These are phyloP conservation scores for Paralvinella palmiformis DNA, from an alignment of 1,140 invertebrate species.

Conservation along the genomic window DNA sequence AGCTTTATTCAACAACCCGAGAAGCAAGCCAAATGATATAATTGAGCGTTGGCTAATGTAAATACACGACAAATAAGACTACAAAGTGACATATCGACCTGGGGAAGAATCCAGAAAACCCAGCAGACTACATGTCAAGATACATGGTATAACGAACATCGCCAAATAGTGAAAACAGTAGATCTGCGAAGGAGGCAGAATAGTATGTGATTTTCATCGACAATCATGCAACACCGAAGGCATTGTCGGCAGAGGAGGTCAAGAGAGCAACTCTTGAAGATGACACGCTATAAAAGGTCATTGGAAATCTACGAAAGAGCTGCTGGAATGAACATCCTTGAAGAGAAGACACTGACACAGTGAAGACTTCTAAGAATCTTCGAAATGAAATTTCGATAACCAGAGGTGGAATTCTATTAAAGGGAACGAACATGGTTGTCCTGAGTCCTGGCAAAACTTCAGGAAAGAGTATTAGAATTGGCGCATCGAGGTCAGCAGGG, in stretches of 20 bases:
- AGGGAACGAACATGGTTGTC: background rate
- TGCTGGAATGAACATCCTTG: no score
- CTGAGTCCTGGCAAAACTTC: no score
- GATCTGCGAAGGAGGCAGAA: background rate
- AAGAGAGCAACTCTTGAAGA: no score
- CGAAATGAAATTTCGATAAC: background rate
- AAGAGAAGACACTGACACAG: constrained; percentile 4
- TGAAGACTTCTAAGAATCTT: constrained; percentile 6
- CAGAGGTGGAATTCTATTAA: constrained; percentile 1
- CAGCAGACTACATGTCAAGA: constrained; percentile 9
- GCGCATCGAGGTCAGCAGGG: no score
- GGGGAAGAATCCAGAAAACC: no score
- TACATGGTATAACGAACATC: background rate
- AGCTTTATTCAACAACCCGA: constrained; percentile 19
- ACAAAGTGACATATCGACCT: no score
- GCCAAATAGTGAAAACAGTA: background rate
- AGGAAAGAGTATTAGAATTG: no score
- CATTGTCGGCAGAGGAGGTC: no score
- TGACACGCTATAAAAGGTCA: no score
- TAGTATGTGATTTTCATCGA: constrained; percentile 1
- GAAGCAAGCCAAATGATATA: constrained; percentile 21
- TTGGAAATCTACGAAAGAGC: no score
- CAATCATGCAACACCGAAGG: background rate
- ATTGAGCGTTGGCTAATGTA: constrained; percentile 26
- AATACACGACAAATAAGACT: no score